Evolutionary conservation across 2,888 invertebrate genomes (phyloP), one percentile per base, ranked within the genome.

Genomic region (Chydorus sphaericus): DNA sequence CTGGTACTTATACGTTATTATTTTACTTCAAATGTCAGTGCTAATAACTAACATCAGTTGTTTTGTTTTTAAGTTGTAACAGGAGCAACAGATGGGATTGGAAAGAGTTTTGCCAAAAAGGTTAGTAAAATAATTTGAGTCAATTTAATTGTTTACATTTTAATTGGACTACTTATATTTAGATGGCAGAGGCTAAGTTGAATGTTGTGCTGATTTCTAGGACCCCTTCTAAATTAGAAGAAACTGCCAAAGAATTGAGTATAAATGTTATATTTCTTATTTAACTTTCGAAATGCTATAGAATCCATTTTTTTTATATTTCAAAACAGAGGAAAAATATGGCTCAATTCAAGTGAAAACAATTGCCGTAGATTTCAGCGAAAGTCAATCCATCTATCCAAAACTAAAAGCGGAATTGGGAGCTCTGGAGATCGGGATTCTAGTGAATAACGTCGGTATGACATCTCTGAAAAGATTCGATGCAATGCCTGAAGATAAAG

Each of bases 361-460:
- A 23, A 77, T 93, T 56, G 82, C 82, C 62, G 85, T 82, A 1
- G 89, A 94, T 68, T 89, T 92, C 68, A 81, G 83, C 1, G 75
- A 77, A 44, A 82, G 78, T 1, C 75, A 77, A 0, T 75, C 77
- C 29, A 84, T 89, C 59, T 93, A 87, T 68, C 75, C 80, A 1
- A 79, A 76, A 60, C 82, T 89, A 55, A 75, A 77, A 54, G 76
- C 78, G 61, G 76, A 78, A 58, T 71, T 85, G n/a, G 74, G 23
- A 18, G 23, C 18, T 11, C 7, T 76, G 18, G 83, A 78, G 0
- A 80, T 92, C 61, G 91, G 89, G 0, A 80, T 90, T 8, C 71
- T 93, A 53, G 81, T 94, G 31, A 96, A 96, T 72, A 94, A 94
- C 71, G 90, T 94, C 1, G 93, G 93, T 20, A 79, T 89, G 63